A percentile compares a stretch with the other conserved stretches of the same genome.
phyloP scores from a whole-genome alignment of 2,888 invertebrate species.

The Agapostemon virescens region DNA sequence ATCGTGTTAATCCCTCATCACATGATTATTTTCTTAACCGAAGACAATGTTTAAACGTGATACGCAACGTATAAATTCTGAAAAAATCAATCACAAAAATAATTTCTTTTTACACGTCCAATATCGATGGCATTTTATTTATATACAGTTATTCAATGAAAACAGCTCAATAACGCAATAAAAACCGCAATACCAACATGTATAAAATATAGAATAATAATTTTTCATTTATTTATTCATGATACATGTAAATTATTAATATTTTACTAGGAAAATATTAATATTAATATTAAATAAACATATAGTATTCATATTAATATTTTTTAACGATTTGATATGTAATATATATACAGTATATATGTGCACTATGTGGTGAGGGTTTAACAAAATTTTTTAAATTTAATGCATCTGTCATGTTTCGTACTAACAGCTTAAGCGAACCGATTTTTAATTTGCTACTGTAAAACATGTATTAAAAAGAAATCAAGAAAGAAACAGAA shows the following conservation, averaged over 20 bases:
- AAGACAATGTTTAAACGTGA: not conserved
- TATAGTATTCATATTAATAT: too few species aligned
- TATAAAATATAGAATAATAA: not conserved
- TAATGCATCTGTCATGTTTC: conserved; percentile 2
- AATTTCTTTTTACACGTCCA: not conserved
- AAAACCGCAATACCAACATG: not conserved
- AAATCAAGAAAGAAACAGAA: not conserved
- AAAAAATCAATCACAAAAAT: not conserved
- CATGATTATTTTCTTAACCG: not conserved
- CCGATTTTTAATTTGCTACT: conserved; percentile 26
- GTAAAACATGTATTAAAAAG: conserved; percentile 10
- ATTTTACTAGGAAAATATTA: not conserved
- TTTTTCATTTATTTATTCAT: not conserved
- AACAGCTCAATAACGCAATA: not conserved
- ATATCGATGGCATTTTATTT: not conserved
- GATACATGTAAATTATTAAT: not conserved
- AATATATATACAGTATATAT: not conserved
- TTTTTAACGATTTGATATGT: not conserved
- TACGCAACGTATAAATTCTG: not conserved
- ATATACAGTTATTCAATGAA: not conserved
- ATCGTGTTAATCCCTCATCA: not conserved
- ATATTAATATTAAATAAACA: too few species aligned
- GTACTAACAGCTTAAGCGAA: conserved; percentile 26
- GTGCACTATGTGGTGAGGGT: not conserved
- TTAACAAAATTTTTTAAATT: conserved; percentile 3